Evolutionary conservation across 2,797 vertebrate genomes (phyloP).

Genomic region (Thunnus albacares): DNA sequence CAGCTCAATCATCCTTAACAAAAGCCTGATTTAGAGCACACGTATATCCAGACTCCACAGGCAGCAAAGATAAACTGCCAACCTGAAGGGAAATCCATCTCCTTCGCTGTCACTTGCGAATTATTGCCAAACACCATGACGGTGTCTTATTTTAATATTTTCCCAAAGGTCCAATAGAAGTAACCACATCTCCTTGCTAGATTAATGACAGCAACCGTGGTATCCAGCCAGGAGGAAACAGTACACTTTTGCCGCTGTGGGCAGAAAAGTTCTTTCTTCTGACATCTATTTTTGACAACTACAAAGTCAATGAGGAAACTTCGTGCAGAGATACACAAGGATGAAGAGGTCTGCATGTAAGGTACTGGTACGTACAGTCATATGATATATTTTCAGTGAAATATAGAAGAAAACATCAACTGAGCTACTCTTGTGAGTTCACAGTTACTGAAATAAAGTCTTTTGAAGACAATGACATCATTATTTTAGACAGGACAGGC

Average conservation of each 20-base stretch:
- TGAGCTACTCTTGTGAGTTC: slow-evolving; percentile 5
- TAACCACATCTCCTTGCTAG: slow-evolving; percentile 65
- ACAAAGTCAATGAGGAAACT: slow-evolving; percentile 67
- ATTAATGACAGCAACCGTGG: slow-evolving; percentile 69
- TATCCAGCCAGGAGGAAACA: slow-evolving; percentile 55
- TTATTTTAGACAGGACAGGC: slow-evolving; percentile 14
- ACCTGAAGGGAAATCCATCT: slow-evolving; percentile 83
- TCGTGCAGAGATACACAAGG: slow-evolving; percentile 26
- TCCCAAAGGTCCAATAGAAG: slow-evolving; percentile 76
- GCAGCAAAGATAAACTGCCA: slow-evolving; percentile 81
- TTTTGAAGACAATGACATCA: slow-evolving; percentile 22
- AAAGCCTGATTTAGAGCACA: slow-evolving; percentile 78
- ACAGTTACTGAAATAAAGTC: not conserved
- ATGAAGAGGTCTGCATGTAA: slow-evolving; percentile 20
- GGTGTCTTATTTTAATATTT: slow-evolving; percentile 82
- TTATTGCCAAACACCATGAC: slow-evolving; percentile 78
- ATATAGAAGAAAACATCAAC: slow-evolving; percentile 3
- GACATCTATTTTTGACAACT: slow-evolving; percentile 66
- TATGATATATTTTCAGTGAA: not conserved
- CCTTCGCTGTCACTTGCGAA: slow-evolving; percentile 77
- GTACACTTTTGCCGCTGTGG: slow-evolving; percentile 51
- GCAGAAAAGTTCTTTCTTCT: slow-evolving; percentile 67
- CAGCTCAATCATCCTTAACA: slow-evolving; percentile 83
- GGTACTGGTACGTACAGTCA: not conserved
- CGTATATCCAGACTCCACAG: slow-evolving; percentile 66